Conservation (phyloP, 2,797 vertebrate genomes). For the Anableps anableps region DNA sequence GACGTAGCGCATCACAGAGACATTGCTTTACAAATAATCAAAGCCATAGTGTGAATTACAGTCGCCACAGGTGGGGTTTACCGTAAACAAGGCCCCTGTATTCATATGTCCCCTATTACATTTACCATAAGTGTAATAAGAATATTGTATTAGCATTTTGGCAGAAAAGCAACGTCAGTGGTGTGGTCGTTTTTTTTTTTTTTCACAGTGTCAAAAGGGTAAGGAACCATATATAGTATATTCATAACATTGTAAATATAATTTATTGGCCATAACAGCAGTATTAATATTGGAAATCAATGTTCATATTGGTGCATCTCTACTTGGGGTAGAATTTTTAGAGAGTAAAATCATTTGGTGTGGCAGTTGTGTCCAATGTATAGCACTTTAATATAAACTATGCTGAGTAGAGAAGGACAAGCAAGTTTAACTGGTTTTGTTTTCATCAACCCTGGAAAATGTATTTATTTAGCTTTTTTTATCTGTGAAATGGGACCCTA, state of each 20-base stretch:
- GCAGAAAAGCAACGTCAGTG: not conserved
- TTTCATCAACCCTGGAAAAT: not conserved
- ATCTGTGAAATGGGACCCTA: not conserved
- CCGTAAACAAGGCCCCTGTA: not conserved
- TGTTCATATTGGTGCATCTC: not conserved
- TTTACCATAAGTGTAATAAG: not conserved
- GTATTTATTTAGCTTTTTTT: not conserved
- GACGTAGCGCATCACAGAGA: conserved; percentile 33
- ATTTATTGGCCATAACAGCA: not conserved
- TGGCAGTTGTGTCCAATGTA: not conserved
- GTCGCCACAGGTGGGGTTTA: not conserved
- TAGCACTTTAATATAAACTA: not conserved
- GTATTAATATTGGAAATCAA: not conserved
- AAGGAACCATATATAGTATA: not conserved
- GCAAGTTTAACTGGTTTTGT: not conserved
- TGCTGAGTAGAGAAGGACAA: not conserved
- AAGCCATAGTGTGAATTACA: not conserved
- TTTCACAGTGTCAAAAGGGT: not conserved
- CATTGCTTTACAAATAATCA: conserved; percentile 7
- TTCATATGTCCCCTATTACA: not conserved
- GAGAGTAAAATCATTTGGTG: not conserved
- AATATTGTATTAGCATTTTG: not conserved
- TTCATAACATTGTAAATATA: not conserved
- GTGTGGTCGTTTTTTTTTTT: not conserved
- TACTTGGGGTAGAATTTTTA: not conserved